Evolutionary conservation across 2,888 invertebrate genomes (phyloP), one percentile per base, ranked within the genome.

Genomic region (Drosophila phalerata): DNA sequence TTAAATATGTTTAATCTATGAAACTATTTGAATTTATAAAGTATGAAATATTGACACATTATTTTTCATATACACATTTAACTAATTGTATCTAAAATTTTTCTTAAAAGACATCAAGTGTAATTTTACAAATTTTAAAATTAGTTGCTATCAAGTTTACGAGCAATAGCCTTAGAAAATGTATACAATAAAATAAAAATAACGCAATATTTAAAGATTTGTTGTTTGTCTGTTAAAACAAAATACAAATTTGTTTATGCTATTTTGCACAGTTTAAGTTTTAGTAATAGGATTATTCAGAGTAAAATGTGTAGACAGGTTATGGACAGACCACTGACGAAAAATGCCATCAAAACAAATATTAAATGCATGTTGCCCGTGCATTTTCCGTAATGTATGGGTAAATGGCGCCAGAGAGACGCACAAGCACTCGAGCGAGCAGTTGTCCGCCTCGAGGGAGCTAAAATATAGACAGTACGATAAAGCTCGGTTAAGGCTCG

Each of bases 261-360:
- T 51, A 45, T 32, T 32, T 52, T 45, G 47, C 38, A 52, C 45
- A 69, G 43, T 51, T 56, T 19, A 75, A 47, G 58, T 48, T 40
- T 37, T 17, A 38, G 37, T 8, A 13, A 38, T 38, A 8, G n/a
- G 15, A 6, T 38, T 13, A 17, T 2, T 15, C 11, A 13, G 11
- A 13, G 37, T 63, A 25, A 45, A 32, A 40, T 40, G 40, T 56
- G 49, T 66, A 55, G 48, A 49, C 42, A 51, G 47, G 58, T 58
- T 56, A 60, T 37, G 55, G 58, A 60, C 69, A 69, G 73, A 73
- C 53, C 78, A 63, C 63, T 69, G 73, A 73, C 60, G 57, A 30
- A 53, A 48, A 48, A 5, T 3, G 5, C 55, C 62, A 77, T 58
- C 25, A 56, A 70, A 60, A 58, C 45, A 62, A 51, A 6, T 57